phyloP scores from a whole-genome alignment of 2,113 vertebrate genomes.

The Daboia siamensis region DNA sequence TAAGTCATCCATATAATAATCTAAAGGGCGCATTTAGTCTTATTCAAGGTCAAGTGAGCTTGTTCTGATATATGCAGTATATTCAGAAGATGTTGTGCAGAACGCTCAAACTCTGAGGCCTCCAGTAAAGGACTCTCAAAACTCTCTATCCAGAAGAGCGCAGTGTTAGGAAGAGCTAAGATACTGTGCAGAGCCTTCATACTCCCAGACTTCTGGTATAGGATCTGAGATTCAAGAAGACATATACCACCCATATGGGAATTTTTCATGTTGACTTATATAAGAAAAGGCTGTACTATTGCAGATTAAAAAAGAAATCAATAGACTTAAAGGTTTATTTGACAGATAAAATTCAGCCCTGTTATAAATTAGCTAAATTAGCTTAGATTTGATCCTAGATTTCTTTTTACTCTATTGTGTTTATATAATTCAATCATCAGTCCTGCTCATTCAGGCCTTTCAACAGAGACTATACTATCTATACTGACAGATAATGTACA shows the following conservation, averaged over 20 bases:
- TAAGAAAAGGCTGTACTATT: slow-evolving; percentile 3
- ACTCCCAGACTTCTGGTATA: too few species aligned
- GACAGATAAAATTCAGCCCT: slow-evolving; percentile 8
- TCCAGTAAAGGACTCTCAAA: background rate
- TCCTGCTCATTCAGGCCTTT: background rate
- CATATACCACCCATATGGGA: background rate
- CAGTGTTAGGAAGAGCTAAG: too few species aligned
- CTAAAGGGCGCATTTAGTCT: slow-evolving; percentile 39
- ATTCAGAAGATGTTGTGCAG: background rate
- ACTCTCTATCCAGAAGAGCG: too few species aligned
- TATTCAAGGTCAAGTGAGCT: slow-evolving; percentile 16
- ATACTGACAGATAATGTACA: background rate
- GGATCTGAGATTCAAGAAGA: background rate
- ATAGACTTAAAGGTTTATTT: background rate
- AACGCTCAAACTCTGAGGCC: background rate
- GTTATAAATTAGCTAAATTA: background rate
- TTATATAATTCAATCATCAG: slow-evolving; percentile 8
- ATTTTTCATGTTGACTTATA: background rate
- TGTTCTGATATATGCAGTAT: slow-evolving; percentile 30
- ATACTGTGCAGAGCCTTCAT: too few species aligned
- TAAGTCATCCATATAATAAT: background rate
- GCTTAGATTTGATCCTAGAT: background rate
- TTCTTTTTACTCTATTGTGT: background rate
- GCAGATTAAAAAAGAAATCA: background rate
- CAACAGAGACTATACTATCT: background rate